Evolutionary conservation across 2,113 vertebrate species (phyloP), one percentile per base, ranked within the genome.

Genomic region (Pygoscelis adeliae): DNA sequence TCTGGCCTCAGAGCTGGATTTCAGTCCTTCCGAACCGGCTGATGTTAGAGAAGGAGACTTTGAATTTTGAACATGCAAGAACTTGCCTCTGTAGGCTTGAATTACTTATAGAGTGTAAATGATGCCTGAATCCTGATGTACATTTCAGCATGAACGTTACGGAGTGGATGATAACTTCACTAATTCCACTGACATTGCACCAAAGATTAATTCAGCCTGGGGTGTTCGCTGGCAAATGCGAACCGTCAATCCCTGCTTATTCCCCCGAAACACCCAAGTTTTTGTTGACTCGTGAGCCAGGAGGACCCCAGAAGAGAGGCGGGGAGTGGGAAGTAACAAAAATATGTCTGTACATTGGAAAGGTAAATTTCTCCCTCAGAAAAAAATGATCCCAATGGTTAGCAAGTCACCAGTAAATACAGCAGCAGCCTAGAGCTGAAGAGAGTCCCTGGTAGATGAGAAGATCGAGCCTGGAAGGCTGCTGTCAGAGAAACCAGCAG

Each of bases 101-200:
- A 82, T 93, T 67, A 58, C 82, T 92, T 61, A 83, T 1, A 14
- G 91, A 49, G 46, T 40, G 61, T 66, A 90, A 77, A 81, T 52
- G 86, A 61, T 78, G 67, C 53, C 20, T 34, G 91, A 77, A 78
- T 81, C 80, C 78, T 87, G 92, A 94, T 47, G 63, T 11, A 8
- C 29, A 1, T 76, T 79, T 77, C 66, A 15, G 47, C 46, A 34
- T 2, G 1, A 32, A 30, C 0, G 1, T 55, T 78, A 30, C 2
- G 0, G 53, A 56, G 86, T 6, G 67, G 87, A 49, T 77, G 80
- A 32, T 46, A 44, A 67, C 89, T 84, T 71, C 77, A 34, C n/a
- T 44, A 22, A 84, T 83, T 19, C 76, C 83, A 80, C 49, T 5
- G 27, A 50, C 2, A 0, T 71, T 62, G 65, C 78, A 44, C 53